These are phyloP conservation scores for Dasysyrphus tricinctus DNA, from an alignment of 2,888 invertebrate species.

Conservation along the genomic window DNA sequence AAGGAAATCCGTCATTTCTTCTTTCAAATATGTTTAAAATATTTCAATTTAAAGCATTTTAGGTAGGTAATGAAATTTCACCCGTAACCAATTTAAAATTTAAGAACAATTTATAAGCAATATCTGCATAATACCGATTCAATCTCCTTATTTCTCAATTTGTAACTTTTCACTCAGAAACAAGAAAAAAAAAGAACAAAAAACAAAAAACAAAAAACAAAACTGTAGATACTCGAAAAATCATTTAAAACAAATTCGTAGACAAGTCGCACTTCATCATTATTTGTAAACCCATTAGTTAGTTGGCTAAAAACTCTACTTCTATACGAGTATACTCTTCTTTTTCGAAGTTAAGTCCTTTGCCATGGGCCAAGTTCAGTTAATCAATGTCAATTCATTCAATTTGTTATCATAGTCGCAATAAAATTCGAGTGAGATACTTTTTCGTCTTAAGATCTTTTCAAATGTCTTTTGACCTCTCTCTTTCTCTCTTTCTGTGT, in stretches of 20 bases:
- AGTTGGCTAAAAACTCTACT: background rate
- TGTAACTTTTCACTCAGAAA: background rate
- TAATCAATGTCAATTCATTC: conserved; percentile 37
- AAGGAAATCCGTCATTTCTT: no score
- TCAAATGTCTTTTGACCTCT: conserved; percentile 13
- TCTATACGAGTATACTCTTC: background rate
- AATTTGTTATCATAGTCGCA: conserved; percentile 27
- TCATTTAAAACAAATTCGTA: conserved; percentile 19
- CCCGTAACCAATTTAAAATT: background rate
- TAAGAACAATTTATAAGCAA: background rate
- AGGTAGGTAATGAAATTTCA: no score
- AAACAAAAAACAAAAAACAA: background rate
- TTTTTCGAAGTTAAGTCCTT: conserved; percentile 1
- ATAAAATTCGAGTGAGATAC: conserved; percentile 6
- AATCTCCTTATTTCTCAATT: background rate
- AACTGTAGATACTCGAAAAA: background rate
- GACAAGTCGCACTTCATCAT: conserved; percentile 27
- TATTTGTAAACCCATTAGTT: conserved; percentile 34
- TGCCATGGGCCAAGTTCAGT: conserved; percentile 24
- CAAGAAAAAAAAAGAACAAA: background rate
- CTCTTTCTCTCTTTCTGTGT: background rate
- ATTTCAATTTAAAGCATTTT: no score
- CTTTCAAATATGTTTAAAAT: no score
- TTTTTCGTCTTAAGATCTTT: background rate
- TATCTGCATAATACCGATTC: background rate